phyloP scores from a whole-genome alignment of 2,888 invertebrate species.

The Cristatella mucedo region DNA sequence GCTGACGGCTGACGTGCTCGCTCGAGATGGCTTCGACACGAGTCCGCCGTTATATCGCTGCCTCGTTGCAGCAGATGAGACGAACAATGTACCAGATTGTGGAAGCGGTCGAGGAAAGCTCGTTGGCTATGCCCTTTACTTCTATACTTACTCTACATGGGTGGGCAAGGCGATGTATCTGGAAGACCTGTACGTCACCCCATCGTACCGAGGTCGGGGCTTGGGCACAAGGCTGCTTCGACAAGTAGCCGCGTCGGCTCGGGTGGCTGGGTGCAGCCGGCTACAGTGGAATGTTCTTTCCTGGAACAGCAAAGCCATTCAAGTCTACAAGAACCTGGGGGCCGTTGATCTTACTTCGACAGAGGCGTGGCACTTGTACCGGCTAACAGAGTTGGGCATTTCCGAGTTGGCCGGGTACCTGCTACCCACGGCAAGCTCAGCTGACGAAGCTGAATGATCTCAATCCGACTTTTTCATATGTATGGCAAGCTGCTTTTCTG shows the following conservation, averaged over 20 bases:
- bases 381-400: too few species aligned
- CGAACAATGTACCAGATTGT: too few species aligned
- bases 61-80: background rate
- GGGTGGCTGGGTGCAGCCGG: conserved; percentile 43
- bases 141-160: background rate
- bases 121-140: conserved; percentile 3
- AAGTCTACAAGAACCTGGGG: conserved; percentile 56
- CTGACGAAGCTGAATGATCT: too few species aligned
- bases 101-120: too few species aligned
- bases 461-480: too few species aligned
- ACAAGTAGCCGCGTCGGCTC: background rate
- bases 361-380: conserved; percentile 55
- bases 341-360: conserved; percentile 46
- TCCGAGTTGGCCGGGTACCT: too few species aligned
- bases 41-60: conserved; percentile 2
- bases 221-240: background rate
- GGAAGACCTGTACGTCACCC: conserved; percentile 4
- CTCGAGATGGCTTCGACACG: background rate
- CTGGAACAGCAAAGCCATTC: conserved; percentile 60
- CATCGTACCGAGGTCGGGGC: background rate
- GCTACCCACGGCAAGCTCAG: too few species aligned
- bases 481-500: too few species aligned
- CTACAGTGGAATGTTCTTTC: conserved; percentile 64
- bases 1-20: background rate
- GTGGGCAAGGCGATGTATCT: conserved; percentile 1